These are phyloP conservation scores for Phallusia fumigata DNA, from an alignment of 23 tunicate genomes.

Conservation along the genomic window DNA sequence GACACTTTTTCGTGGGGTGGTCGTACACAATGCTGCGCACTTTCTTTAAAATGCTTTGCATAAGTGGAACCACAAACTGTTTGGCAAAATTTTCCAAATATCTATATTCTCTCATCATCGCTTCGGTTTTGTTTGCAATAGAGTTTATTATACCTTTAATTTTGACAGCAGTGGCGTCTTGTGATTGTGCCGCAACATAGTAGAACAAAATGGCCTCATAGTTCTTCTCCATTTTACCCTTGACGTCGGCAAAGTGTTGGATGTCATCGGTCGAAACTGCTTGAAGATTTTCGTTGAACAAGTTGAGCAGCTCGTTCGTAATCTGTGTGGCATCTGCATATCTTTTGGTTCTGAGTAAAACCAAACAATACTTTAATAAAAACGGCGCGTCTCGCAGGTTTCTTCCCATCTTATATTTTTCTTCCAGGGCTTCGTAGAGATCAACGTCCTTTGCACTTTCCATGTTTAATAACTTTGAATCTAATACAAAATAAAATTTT, in stretches of 20 bases:
- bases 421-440: background rate
- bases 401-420: background rate
- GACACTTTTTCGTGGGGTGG: background rate
- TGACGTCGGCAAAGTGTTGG: background rate
- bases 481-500: too few relatives aligned
- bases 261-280: background rate
- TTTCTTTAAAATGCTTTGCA: background rate
- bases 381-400: background rate
- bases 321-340: background rate
- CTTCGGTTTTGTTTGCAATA: background rate
- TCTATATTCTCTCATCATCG: background rate
- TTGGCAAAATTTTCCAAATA: background rate
- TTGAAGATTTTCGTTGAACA: background rate
- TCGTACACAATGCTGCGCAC: background rate
- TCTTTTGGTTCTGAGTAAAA: background rate
- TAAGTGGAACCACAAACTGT: background rate
- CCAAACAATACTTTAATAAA: background rate
- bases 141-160: background rate
- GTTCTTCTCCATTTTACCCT: background rate
- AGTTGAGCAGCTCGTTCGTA: background rate
- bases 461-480: background rate
- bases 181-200: background rate
- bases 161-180: background rate
- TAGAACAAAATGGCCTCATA: background rate
- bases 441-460: background rate